phyloP scores from a whole-genome alignment of 2,797 vertebrate genomes.

The Aselliscus stoliczkanus region DNA sequence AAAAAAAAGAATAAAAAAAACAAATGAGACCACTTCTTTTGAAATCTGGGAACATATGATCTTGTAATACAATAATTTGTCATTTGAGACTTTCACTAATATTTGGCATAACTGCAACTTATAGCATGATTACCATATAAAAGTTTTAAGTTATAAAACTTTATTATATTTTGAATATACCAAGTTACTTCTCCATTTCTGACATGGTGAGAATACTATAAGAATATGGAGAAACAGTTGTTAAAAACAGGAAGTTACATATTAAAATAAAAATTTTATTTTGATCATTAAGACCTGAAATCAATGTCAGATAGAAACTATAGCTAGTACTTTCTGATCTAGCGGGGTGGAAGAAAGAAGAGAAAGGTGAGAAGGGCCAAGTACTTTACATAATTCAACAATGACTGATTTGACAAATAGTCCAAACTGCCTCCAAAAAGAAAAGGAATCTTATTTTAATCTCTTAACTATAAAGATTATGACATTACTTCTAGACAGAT shows the following conservation, averaged over 20 bases:
- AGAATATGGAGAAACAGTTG: background rate
- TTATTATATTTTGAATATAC: background rate
- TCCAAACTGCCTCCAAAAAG: slow-evolving; percentile 57
- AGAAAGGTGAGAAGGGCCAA: slow-evolving; percentile 49
- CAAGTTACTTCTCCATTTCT: slow-evolving; percentile 12
- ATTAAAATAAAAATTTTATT: slow-evolving; percentile 14
- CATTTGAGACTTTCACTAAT: background rate
- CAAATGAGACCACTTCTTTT: background rate
- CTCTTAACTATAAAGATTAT: background rate
- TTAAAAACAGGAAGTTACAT: slow-evolving; percentile 12
- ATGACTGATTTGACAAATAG: slow-evolving; percentile 42
- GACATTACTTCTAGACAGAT: background rate
- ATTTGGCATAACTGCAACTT: background rate
- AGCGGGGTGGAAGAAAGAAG: slow-evolving; percentile 42
- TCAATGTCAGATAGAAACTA: slow-evolving; percentile 26
- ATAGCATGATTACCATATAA: background rate
- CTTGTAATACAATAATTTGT: background rate
- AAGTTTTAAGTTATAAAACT: background rate
- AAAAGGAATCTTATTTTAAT: slow-evolving; percentile 46
- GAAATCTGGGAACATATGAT: background rate
- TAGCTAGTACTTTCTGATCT: slow-evolving; percentile 21
- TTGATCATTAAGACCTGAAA: background rate
- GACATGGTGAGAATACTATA: background rate
- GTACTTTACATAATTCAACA: slow-evolving; percentile 57
- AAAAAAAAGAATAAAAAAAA: too few species aligned